phyloP scores from a whole-genome alignment of 1,140 invertebrate species.

The Aphelenchoides avenae region DNA sequence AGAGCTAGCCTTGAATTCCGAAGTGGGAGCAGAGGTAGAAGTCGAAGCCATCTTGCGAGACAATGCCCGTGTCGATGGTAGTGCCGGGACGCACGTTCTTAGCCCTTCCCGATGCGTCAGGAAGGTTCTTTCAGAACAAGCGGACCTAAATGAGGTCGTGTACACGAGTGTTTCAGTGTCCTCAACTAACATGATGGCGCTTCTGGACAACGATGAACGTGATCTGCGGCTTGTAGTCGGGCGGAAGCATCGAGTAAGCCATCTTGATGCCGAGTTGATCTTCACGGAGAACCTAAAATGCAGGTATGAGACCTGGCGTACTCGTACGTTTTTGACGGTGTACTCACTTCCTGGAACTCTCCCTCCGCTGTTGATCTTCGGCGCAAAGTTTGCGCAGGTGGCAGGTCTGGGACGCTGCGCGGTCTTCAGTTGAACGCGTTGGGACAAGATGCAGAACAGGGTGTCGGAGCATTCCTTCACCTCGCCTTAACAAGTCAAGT shows the following conservation, averaged over 20 bases:
- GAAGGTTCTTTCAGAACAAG: constrained; percentile 95
- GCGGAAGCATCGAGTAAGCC: constrained; percentile 95
- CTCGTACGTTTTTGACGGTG: constrained; percentile 11
- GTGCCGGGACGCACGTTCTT: constrained; percentile 99
- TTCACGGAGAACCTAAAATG: constrained; percentile 78
- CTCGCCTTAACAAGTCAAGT: constrained; percentile 70
- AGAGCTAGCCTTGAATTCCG: constrained; percentile 97
- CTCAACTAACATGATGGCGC: constrained; percentile 91
- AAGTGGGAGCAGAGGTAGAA: constrained; percentile 99
- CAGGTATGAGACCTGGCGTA: constrained; percentile 9
- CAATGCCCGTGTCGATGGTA: constrained; percentile 97
- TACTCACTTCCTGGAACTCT: constrained; percentile 66
- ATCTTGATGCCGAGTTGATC: constrained; percentile 94
- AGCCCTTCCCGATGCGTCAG: constrained; percentile 84
- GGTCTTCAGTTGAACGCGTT: constrained; percentile 98
- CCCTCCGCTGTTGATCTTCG: constrained; percentile 99
- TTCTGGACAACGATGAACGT: constrained; percentile 99
- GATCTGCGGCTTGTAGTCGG: constrained; percentile 96
- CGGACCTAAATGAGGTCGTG: too few relatives aligned
- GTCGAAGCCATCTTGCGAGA: constrained; percentile 98
- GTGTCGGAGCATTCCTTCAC: constrained; percentile 99
- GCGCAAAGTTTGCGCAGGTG: constrained; percentile 94
- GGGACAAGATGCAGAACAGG: constrained; percentile 95
- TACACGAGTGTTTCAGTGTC: too few relatives aligned
- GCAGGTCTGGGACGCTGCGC: constrained; percentile 99